Conservation (phyloP, 2,113 vertebrate species). For the Merops nubicus region DNA sequence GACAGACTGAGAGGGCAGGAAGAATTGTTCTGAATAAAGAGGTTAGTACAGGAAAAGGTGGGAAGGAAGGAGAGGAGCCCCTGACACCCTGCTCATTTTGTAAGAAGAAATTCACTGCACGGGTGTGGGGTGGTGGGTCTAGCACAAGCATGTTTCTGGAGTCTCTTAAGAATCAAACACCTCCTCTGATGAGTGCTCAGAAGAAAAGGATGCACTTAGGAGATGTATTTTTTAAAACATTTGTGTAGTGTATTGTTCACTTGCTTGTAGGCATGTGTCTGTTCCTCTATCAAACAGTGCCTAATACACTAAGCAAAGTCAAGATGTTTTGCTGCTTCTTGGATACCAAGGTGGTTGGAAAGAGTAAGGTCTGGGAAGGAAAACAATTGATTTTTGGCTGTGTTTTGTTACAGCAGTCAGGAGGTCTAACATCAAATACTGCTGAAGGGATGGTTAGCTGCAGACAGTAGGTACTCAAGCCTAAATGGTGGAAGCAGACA, state of each 20-base stretch:
- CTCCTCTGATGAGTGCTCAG: neutral
- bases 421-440: neutral
- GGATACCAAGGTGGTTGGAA: neutral
- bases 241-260: neutral
- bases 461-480: neutral
- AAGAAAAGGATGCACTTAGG: neutral
- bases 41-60: neutral
- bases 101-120: neutral
- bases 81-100: neutral
- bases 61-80: neutral
- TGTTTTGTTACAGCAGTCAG: neutral
- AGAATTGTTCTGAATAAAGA: neutral
- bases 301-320: neutral
- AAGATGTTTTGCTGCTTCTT: neutral
- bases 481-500: neutral
- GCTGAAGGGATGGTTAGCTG: neutral
- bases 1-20: neutral
- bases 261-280: fast-evolving
- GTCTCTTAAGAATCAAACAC: neutral
- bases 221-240: neutral
- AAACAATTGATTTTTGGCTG: neutral
- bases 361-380: neutral
- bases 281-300: fast-evolving
- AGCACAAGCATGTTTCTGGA: fast-evolving
- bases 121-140: neutral